phyloP scores from a whole-genome alignment of 2,888 invertebrate species.

The Diaprepes abbreviatus region DNA sequence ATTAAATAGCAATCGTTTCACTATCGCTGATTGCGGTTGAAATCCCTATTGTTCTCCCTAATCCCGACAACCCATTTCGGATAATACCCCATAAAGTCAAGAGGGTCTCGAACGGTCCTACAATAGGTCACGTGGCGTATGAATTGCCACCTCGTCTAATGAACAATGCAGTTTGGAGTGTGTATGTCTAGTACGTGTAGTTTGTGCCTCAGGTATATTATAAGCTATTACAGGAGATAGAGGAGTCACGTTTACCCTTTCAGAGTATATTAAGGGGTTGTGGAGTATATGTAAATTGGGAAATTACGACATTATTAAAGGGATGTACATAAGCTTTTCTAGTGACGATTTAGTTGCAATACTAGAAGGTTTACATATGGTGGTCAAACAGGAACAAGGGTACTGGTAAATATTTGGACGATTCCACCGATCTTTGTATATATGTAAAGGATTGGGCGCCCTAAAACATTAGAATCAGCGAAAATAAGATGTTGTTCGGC shows the following conservation, averaged over 20 bases:
- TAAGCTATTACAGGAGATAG: slow-evolving; percentile 24
- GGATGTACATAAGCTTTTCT: neutral
- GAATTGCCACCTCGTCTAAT: slow-evolving; percentile 25
- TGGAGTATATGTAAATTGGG: neutral
- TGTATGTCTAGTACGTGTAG: slow-evolving; percentile 35
- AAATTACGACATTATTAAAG: slow-evolving; percentile 21
- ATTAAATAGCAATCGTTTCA: neutral
- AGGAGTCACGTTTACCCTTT: slow-evolving; percentile 24
- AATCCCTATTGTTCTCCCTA: slow-evolving; percentile 35
- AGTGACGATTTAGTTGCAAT: neutral
- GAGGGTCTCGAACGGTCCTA: slow-evolving; percentile 18
- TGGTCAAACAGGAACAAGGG: no score
- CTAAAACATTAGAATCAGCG: no score
- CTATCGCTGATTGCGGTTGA: slow-evolving; percentile 5
- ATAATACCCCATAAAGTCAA: slow-evolving; percentile 33
- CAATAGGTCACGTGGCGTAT: slow-evolving; percentile 35
- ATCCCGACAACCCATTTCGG: slow-evolving; percentile 22
- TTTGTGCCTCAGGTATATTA: slow-evolving; percentile 28
- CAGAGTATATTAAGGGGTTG: slow-evolving; percentile 24
- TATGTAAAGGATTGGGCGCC: no score
- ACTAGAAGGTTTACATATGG: no score
- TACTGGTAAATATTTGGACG: no score
- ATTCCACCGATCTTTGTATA: no score
- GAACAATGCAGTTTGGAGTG: slow-evolving; percentile 34
- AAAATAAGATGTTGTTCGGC: no score